Conservation (phyloP, 35 echinoderm and acorn worm species). For the Anneissia japonica region DNA sequence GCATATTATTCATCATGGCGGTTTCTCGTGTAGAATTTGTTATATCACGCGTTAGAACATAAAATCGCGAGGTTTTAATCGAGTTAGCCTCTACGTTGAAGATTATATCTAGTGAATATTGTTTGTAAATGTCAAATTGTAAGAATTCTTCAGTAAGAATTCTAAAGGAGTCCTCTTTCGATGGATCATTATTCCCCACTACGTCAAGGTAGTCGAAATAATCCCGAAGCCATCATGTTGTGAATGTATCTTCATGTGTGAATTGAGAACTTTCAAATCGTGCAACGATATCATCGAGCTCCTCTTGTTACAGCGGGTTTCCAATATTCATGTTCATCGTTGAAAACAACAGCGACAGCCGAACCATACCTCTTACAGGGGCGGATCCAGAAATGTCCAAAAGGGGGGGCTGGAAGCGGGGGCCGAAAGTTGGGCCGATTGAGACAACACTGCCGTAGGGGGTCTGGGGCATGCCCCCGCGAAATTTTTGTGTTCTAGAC, state of each 20-base stretch:
- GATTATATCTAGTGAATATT: slow-evolving; percentile 51
- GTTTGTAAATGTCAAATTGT: slow-evolving; percentile 1
- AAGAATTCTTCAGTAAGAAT: slow-evolving; percentile 40
- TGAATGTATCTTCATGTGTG: neutral
- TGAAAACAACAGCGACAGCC: slow-evolving; percentile 43
- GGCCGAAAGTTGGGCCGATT: too few species aligned
- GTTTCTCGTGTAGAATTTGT: slow-evolving; percentile 2
- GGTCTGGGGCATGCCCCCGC: too few species aligned
- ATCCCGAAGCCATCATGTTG: slow-evolving; percentile 51
- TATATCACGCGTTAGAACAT: neutral
- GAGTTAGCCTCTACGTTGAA: slow-evolving; percentile 6
- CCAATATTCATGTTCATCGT: slow-evolving; percentile 46
- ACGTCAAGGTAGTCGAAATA: slow-evolving; percentile 9
- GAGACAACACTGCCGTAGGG: too few species aligned
- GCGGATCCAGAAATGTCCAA: too few species aligned
- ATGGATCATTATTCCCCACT: neutral
- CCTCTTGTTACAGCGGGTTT: slow-evolving; percentile 4
- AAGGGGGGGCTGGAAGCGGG: too few species aligned
- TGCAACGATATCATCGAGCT: slow-evolving; percentile 29
- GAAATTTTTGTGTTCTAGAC: too few species aligned
- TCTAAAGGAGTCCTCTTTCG: slow-evolving; percentile 20
- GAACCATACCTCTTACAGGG: slow-evolving; percentile 24
- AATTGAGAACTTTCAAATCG: slow-evolving; percentile 41
- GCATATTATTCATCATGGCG: slow-evolving; percentile 24
- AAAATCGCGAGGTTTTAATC: slow-evolving; percentile 34